These are phyloP conservation scores for Scolopax mira DNA, from an alignment of 2,113 vertebrate species.

Conservation along the genomic window DNA sequence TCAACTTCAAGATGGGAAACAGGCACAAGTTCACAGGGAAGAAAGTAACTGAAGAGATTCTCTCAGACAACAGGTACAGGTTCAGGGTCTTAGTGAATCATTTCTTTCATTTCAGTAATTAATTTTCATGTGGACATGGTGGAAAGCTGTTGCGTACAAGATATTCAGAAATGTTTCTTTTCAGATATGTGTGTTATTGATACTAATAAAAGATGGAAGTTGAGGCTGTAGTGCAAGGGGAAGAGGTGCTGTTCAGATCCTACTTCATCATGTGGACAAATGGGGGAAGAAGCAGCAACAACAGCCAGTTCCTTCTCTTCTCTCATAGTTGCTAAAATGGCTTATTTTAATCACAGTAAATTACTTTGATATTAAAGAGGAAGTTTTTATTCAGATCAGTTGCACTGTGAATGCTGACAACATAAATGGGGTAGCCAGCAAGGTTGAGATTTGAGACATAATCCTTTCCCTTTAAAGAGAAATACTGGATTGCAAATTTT, in stretches of 20 bases:
- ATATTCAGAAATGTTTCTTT: neutral
- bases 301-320: neutral
- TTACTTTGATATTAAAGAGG: neutral
- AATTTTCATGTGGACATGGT: neutral
- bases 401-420: neutral
- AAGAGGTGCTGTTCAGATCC: neutral
- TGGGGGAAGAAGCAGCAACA: neutral
- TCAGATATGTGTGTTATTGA: neutral
- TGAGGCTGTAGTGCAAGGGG: neutral
- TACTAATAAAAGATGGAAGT: neutral
- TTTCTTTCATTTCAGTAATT: neutral
- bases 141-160: neutral
- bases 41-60: slow-evolving; percentile 92
- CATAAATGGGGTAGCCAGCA: neutral
- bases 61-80: slow-evolving; percentile 90
- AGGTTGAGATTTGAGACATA: neutral
- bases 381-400: neutral
- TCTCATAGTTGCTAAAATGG: neutral
- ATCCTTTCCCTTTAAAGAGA: neutral
- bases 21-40: slow-evolving; percentile 95
- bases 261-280: neutral
- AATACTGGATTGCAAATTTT: neutral
- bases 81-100: neutral
- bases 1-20: slow-evolving; percentile 98
- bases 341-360: neutral